Evolutionary conservation across 1,140 invertebrate species (phyloP), one percentile per base, ranked within the genome.

Genomic region (Pseudomyrmex sp.): DNA sequence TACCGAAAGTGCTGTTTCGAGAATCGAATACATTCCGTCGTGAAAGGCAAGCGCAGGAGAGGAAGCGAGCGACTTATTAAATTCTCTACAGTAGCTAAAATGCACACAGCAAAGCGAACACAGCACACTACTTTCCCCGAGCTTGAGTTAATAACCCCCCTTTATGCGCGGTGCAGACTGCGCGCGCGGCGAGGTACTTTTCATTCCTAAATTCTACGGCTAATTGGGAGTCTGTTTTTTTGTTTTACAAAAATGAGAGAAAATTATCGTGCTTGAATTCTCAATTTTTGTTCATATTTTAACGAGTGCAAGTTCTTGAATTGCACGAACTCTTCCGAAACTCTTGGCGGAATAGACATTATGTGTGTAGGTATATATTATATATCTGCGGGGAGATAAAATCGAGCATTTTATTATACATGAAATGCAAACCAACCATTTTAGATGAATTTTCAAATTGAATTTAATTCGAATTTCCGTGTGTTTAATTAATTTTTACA

Each of bases 1-100:
- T 70, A 58, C 44, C 75, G 20, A 70, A 79, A 79, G 65, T 50
- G 76, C 76, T 79, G 76, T 79, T 79, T 79, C 65, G 65, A 79
- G 52, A 20, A 69, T 69, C 76, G 76, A 77, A 68, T 77, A 44
- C 65, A 79, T 79, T 79, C 76, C 65, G 20, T 44, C 20, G 10
- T 54, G 75, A 68, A 48, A 35, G 35, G 23, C 68, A 70, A 59
- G 76, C 46, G 58, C 48, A 44, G 66, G 50, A 26, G n/a, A 12
- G 44, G 8, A 62, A 48, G 58, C 35, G 68, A 50, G 50, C 63
- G 44, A 59, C 76, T 79, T 79, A 79, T 79, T 79, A 79, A 79
- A 79, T 79, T 79, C 76, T 79, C 76, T 70, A 52, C 66, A 20
- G 13, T 69, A 79, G 76, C 54, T 35, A 20, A 79, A 79, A 79